Evolutionary conservation across 2,113 vertebrate species (phyloP).

Genomic region (Cebus imitator): DNA sequence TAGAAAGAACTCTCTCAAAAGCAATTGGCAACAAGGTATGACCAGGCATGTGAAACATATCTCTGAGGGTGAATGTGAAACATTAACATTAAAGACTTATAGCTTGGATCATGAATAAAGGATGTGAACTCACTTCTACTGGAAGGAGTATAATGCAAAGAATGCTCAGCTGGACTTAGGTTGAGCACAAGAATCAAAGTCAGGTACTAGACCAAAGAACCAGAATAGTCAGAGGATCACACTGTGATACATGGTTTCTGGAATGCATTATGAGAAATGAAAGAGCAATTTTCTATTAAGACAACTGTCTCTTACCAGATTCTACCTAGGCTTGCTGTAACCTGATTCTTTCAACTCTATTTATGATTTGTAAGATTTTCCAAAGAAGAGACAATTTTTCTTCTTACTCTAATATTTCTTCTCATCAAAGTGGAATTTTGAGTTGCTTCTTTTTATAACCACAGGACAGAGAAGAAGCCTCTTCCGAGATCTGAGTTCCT

Average conservation of each 20-base stretch:
- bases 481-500: neutral
- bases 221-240: neutral
- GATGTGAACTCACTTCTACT: neutral
- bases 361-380: conserved; percentile 55
- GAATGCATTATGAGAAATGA: neutral
- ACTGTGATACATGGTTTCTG: neutral
- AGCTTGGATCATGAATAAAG: neutral
- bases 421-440: neutral
- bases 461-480: neutral
- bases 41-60: neutral
- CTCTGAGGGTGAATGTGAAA: neutral
- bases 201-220: neutral
- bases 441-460: neutral
- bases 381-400: neutral
- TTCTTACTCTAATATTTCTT: neutral
- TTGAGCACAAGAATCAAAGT: neutral
- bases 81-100: neutral
- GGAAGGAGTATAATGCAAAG: neutral
- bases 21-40: neutral
- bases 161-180: neutral
- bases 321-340: neutral
- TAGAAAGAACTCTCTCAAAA: neutral
- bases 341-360: neutral
- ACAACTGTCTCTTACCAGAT: neutral
- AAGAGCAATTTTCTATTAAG: conserved; percentile 32